phyloP scores from a whole-genome alignment of 2,113 vertebrate species.

The Odocoileus virginianus region DNA sequence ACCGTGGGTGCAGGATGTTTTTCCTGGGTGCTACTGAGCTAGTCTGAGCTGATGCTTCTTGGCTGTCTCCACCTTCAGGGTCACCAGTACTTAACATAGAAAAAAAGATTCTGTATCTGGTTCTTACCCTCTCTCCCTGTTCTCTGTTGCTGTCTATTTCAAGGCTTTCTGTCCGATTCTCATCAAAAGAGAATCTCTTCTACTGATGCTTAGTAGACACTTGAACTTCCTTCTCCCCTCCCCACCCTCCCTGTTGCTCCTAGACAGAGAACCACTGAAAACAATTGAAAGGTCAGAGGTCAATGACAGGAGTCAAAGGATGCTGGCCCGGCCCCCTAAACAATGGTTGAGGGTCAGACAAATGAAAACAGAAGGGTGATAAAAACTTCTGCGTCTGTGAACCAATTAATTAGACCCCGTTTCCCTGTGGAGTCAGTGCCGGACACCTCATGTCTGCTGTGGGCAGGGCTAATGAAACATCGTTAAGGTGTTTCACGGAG shows the following conservation, averaged over 20 bases:
- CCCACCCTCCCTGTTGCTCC: not conserved
- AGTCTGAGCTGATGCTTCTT: not conserved
- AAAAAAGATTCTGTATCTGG: not conserved
- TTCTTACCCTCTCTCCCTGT: not conserved
- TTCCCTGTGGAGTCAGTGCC: not conserved
- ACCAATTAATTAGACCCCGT: not conserved
- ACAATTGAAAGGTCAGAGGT: not conserved
- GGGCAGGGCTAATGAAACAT: not conserved
- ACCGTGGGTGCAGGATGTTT: not conserved
- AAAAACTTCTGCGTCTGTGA: not conserved
- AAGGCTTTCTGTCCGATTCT: not conserved
- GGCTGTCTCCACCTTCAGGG: not conserved
- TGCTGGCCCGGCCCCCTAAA: not conserved
- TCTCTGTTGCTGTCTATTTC: not conserved
- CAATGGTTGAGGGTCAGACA: not conserved
- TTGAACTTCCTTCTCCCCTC: not conserved
- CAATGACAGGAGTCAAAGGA: not conserved
- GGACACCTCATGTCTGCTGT: not conserved
- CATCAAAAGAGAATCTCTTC: not conserved
- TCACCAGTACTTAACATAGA: not conserved
- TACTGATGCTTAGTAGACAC: not conserved
- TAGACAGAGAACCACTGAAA: not conserved
- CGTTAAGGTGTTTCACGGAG: not conserved
- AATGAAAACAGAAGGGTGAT: not conserved
- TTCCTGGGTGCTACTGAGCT: not conserved